Evolutionary conservation across 2,888 invertebrate genomes (phyloP).

Genomic region (Azorinus chamasolen): DNA sequence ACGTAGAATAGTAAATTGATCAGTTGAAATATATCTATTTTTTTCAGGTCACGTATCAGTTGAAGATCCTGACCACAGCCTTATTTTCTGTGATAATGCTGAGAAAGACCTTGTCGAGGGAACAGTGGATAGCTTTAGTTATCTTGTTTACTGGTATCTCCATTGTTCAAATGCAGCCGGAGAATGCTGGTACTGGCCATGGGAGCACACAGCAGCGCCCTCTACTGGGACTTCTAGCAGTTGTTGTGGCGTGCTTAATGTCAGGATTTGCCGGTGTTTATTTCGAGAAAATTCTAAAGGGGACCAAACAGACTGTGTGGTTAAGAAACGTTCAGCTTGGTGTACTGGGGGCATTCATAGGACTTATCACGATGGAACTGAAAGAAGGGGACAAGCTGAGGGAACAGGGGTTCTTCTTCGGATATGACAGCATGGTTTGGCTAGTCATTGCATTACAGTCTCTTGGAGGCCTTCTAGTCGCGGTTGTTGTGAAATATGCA

Average conservation of each 20-base stretch:
- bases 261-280: conserved; percentile 99
- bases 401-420: conserved; percentile 91
- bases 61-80: conserved; percentile 88
- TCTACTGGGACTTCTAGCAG: conserved; percentile 81
- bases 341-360: conserved; percentile 96
- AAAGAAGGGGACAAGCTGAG: conserved; percentile 80
- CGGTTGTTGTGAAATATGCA: conserved; percentile 99
- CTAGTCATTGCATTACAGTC: conserved; percentile 95
- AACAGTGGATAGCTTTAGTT: conserved; percentile 87
- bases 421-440: conserved; percentile 89
- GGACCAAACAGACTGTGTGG: conserved; percentile 93
- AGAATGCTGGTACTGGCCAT: conserved; percentile 31
- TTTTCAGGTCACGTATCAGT: conserved; percentile 87
- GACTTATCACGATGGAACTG: conserved; percentile 91
- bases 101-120: conserved; percentile 83
- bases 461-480: conserved; percentile 97
- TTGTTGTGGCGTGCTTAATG: conserved; percentile 90
- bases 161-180: conserved; percentile 86
- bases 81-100: conserved; percentile 87
- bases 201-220: conserved; percentile 71
- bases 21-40: not conserved
- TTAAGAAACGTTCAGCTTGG: conserved; percentile 99
- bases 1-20: not conserved
- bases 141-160: conserved; percentile 87
- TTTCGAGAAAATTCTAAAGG: conserved; percentile 98